These are phyloP conservation scores for Anolis sagrei DNA, from an alignment of 2,113 vertebrate species.

Conservation along the genomic window DNA sequence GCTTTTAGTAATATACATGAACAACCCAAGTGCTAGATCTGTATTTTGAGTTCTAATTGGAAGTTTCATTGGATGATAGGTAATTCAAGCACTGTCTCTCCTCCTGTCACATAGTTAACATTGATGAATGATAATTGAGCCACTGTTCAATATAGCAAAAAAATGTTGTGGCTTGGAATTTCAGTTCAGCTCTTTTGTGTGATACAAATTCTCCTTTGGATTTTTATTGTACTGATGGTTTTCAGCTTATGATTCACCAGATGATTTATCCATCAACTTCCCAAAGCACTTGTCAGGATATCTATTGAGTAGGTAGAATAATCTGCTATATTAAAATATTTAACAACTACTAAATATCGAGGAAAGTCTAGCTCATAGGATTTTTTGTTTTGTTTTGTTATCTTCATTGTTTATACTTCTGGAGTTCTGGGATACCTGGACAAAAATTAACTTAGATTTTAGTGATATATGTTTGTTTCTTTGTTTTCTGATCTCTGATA, in stretches of 20 bases:
- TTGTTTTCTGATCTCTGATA: too few species aligned
- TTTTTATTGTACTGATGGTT: not conserved
- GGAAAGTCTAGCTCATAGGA: not conserved
- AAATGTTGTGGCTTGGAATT: not conserved
- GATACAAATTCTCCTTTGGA: not conserved
- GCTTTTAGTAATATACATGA: conserved; percentile 51
- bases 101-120: conserved; percentile 48
- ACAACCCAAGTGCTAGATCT: conserved; percentile 61
- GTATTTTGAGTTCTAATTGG: conserved; percentile 67
- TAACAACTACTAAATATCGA: not conserved
- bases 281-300: too few species aligned
- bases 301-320: too few species aligned
- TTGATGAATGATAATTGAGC: conserved; percentile 57
- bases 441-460: not conserved
- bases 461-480: too few species aligned
- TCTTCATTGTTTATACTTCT: not conserved
- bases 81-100: conserved; percentile 63
- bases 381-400: not conserved
- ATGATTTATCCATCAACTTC: too few species aligned
- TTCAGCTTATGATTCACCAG: too few species aligned
- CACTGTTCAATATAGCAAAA: conserved; percentile 40
- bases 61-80: conserved; percentile 65
- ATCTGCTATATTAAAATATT: not conserved
- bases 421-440: not conserved
- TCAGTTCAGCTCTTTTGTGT: not conserved